A percentile compares a stretch with the other conserved stretches of the same genome.
Conservation (phyloP, 1,140 invertebrate species). For the Augochlora pura region DNA sequence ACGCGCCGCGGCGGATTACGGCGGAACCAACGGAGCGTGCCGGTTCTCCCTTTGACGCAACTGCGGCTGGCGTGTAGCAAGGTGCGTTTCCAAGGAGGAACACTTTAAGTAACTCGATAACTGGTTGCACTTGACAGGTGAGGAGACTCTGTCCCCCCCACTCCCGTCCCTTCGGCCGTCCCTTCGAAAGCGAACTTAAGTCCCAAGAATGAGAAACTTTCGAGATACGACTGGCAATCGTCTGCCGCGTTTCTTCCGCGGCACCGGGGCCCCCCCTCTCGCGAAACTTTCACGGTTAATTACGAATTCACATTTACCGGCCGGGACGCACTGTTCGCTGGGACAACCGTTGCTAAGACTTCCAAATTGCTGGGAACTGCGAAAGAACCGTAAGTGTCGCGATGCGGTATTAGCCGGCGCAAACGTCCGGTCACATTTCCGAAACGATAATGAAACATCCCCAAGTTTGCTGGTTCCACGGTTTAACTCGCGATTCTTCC, state of each 20-base stretch:
- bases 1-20: slow-evolving; percentile 7
- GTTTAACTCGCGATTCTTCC: too few relatives aligned
- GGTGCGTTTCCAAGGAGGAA: slow-evolving; percentile 49
- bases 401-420: neutral
- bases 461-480: too few relatives aligned
- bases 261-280: slow-evolving; percentile 1
- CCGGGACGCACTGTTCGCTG: neutral
- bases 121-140: slow-evolving; percentile 66
- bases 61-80: slow-evolving; percentile 30
- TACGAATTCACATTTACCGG: slow-evolving; percentile 39
- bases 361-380: neutral
- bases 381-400: neutral
- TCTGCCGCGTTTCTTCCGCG: slow-evolving; percentile 36
- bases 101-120: slow-evolving; percentile 68
- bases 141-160: slow-evolving; percentile 46
- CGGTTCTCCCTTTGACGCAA: slow-evolving; percentile 48
- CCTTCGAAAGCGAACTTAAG: slow-evolving; percentile 49
- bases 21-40: slow-evolving; percentile 32
- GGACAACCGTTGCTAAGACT: slow-evolving; percentile 16
- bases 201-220: slow-evolving; percentile 66
- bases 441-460: too few relatives aligned
- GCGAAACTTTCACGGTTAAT: slow-evolving; percentile 34
- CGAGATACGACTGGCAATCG: slow-evolving; percentile 50
- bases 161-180: slow-evolving; percentile 18
- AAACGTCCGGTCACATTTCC: neutral